A percentile compares a stretch with the other conserved stretches of the same genome.
phyloP scores from a whole-genome alignment of 2,797 vertebrate species.

The Sebastolobus alascanus region DNA sequence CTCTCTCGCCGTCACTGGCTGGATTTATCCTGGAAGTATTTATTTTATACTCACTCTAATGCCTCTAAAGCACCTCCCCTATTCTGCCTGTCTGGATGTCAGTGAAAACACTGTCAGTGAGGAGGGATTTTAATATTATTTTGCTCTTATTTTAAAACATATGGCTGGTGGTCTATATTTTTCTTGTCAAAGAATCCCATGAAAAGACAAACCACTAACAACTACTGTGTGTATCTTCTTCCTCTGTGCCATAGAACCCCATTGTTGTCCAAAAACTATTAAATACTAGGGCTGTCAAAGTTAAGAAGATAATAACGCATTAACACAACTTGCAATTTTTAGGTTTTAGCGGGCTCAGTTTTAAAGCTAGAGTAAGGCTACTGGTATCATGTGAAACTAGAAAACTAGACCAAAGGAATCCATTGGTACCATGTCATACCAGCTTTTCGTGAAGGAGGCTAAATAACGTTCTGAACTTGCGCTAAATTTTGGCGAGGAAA shows the following conservation, averaged over 20 bases:
- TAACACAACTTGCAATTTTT: too few species aligned
- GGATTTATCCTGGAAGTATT: constrained; percentile 74
- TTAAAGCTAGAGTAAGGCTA: too few species aligned
- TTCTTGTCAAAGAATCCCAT: not conserved
- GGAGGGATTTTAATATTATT: not conserved
- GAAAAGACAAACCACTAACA: not conserved
- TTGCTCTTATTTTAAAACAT: not conserved
- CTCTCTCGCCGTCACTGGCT: constrained; percentile 14
- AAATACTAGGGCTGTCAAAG: too few species aligned
- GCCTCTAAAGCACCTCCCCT: constrained; percentile 53
- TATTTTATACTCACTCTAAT: constrained; percentile 67
- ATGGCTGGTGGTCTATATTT: not conserved
- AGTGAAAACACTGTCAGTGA: constrained; percentile 42
- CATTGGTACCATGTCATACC: too few species aligned
- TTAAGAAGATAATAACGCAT: too few species aligned
- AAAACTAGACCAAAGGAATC: too few species aligned
- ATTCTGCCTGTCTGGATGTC: constrained; percentile 38
- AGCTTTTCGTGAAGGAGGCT: too few species aligned
- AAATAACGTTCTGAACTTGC: too few species aligned
- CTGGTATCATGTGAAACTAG: too few species aligned
- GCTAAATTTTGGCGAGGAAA: too few species aligned
- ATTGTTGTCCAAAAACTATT: not conserved
- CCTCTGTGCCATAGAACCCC: not conserved
- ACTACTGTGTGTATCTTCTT: not conserved
- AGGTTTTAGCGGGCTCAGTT: too few species aligned